Percentiles rank a stretch among this genome's conserved stretches.
These are phyloP conservation scores for Lasioglossum malachurum DNA, from an alignment of 2,888 invertebrate genomes.

Conservation along the genomic window DNA sequence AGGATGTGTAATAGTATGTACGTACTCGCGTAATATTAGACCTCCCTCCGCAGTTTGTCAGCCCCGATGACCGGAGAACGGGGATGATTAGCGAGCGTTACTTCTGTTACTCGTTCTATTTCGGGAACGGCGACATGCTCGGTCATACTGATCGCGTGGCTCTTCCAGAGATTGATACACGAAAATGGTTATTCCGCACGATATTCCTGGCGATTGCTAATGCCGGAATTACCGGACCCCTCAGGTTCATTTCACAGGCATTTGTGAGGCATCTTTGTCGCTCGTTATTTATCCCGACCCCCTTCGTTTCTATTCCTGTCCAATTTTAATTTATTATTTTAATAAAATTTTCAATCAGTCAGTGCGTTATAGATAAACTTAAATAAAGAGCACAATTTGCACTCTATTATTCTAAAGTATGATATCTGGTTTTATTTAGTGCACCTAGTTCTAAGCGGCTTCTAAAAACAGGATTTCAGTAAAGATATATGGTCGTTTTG, in stretches of 20 bases:
- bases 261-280: background rate
- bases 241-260: background rate
- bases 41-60: slow-evolving; percentile 75
- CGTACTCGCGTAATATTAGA: slow-evolving; percentile 80
- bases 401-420: too few relatives aligned
- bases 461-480: too few relatives aligned
- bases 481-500: too few relatives aligned
- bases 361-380: too few relatives aligned
- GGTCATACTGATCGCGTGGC: background rate
- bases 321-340: too few relatives aligned
- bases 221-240: background rate
- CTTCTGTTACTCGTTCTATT: slow-evolving; percentile 53
- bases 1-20: slow-evolving; percentile 81
- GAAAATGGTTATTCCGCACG: background rate
- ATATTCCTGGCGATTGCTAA: background rate
- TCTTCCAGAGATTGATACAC: slow-evolving; percentile 2
- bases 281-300: background rate
- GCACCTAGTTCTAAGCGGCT: too few relatives aligned
- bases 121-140: slow-evolving; percentile 28
- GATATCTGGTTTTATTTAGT: too few relatives aligned
- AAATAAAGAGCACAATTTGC: too few relatives aligned
- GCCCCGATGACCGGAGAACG: slow-evolving; percentile 36
- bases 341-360: too few relatives aligned
- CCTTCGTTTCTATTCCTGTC: background rate
- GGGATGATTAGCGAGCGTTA: slow-evolving; percentile 54